Evolutionary conservation across 2,113 vertebrate genomes (phyloP), one percentile per base, ranked within the genome.

Genomic region (Bombycilla garrulus): DNA sequence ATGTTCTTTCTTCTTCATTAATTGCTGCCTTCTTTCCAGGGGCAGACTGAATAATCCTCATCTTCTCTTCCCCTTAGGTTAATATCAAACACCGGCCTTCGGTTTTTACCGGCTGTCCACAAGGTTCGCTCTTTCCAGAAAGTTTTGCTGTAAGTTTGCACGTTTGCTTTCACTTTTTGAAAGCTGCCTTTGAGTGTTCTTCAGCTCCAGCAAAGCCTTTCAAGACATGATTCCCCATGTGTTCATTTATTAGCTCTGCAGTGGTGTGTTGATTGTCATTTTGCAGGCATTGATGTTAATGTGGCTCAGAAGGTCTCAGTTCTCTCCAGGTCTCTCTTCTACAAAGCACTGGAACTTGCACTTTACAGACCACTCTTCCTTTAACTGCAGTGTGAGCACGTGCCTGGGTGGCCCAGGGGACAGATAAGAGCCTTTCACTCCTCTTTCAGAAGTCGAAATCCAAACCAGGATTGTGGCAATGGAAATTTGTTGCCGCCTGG

Each of bases 41-140:
- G 9, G 5, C n/a, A 78, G 12, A 54, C 19, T 0, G 1, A 94
- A 95, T 92, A 84, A 95, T 62, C 51, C 87, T 51, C 51, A 54
- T 77, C 65, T 94, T 93, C 71, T 95, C 48, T 92, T 57, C 74
- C 36, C 54, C 36, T 81, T 71, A 98, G 98, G 96, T 94, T 97
- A 44, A 97, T 98, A 90, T 98, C 97, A 45, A 98, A 98, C 76
- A 98, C 98, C 33, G 97, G 97, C 29, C 96, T 98, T 85, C 96
- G 95, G 12, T 95, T 95, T 96, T 93, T 98, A 44, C 98, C 98
- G 36, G 80, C 89, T 42, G 77, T 98, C 86, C 97, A 95, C 40
- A 97, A 97, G 85, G 73, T 98, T 81, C 93, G 93, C 25, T 98
- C 98, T 42, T 91, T 97, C n/a, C 96, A 97, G 81, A 97, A 97